Base-by-base conservation (phyloP, 1,140 invertebrate genomes). In the Bactericera cockerelli region DNA sequence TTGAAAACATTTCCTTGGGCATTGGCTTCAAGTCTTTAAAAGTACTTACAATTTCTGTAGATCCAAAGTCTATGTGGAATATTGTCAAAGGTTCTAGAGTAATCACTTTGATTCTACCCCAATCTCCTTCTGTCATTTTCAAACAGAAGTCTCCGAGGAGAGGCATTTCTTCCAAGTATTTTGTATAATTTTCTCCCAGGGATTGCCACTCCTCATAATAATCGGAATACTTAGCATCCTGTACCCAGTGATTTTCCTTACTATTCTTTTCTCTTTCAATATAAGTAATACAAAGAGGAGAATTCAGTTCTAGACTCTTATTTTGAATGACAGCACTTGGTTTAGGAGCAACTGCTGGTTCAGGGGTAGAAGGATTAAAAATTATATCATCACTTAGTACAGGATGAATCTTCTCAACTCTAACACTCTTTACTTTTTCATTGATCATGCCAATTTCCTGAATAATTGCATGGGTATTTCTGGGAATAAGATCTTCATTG, bases 1-100 rank as follows among this genome's bases (percentile, higher is more conserved):
- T 16, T 6, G 22, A 4, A 19, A 3, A 6, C n/a, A 49, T 19
- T 22, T 49, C n/a, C n/a, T 49, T 16, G 22, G 42, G 42, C 22
- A 49, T 4, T 10, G 42, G n/a, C 19, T 49, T 16, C n/a, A 49
- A n/a, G 6, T 49, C 42, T 16, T 49, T 4, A 16, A 49, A 22
- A 49, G n/a, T 6, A 49, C 19, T 22, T 4, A n/a, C n/a, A 19
- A 22, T 19, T 39, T 58, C 57, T 13, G 31, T 14, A 19, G 24
- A 22, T 38, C 57, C 57, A n/a, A 38, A 33, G 39, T 58, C 57
- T 19, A 39, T 19, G 25, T 25, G 39, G n/a, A 38, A 58, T 8
- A 58, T 13, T 22, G 4, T 58, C 31, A 58, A 42, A n/a, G 57
- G 57, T 19, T 58, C 24, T 13, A 11, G 4, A 16, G 14, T 19